These are phyloP conservation scores for Orientallactaga bullata DNA, from an alignment of 2,113 vertebrate species.

Conservation along the genomic window DNA sequence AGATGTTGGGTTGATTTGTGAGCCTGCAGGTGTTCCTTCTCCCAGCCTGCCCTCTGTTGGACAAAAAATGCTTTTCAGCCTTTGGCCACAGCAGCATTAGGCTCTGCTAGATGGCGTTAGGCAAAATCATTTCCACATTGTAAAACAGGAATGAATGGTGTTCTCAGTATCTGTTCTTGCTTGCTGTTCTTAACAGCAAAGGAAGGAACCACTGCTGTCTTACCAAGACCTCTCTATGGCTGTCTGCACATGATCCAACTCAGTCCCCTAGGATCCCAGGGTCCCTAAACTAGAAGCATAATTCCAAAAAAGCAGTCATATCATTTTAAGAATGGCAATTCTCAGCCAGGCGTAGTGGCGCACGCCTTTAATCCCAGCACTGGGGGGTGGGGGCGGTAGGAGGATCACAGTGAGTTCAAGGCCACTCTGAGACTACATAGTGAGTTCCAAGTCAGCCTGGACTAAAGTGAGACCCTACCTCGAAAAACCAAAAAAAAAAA, in stretches of 20 bases:
- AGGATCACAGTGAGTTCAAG: too few species aligned
- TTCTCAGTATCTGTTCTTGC: neutral
- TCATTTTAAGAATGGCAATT: neutral
- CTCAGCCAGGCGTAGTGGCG: too few species aligned
- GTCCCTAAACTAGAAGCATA: neutral
- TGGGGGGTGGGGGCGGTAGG: too few species aligned
- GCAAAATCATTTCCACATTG: neutral
- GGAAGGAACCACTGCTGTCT: neutral
- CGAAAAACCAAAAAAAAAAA: too few species aligned
- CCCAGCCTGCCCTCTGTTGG: conserved; percentile 65
- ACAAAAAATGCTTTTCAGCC: neutral
- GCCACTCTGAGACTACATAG: too few species aligned
- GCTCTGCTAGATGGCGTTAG: neutral
- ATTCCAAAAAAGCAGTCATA: neutral
- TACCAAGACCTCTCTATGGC: neutral
- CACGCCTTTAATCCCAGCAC: too few species aligned
- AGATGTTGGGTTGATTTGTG: accelerated
- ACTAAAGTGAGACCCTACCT: too few species aligned
- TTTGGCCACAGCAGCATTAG: accelerated
- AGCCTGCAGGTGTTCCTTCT: neutral
- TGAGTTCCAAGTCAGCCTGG: too few species aligned
- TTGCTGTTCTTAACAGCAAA: neutral
- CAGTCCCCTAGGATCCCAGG: neutral
- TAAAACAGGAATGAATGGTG: neutral
- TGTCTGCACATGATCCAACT: neutral